These are phyloP conservation scores for Novumbra hubbsi DNA, from an alignment of 2,797 vertebrate species.

Conservation along the genomic window DNA sequence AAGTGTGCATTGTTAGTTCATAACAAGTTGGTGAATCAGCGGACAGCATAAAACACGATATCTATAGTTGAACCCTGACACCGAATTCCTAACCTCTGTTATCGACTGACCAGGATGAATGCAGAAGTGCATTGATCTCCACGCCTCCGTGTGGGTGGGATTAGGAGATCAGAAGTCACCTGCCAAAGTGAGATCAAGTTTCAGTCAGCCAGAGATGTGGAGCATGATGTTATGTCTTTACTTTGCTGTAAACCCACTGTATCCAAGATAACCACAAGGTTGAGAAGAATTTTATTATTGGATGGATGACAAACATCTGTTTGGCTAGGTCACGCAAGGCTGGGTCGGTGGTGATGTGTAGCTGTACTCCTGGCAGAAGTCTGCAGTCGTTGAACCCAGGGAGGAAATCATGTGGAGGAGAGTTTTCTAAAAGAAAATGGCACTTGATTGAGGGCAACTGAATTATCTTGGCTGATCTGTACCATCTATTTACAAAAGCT, in stretches of 20 bases:
- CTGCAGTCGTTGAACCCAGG: neutral
- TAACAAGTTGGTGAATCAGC: neutral
- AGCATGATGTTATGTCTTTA: conserved; percentile 16
- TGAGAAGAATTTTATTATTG: conserved; percentile 30
- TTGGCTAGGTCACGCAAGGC: neutral
- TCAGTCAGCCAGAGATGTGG: conserved; percentile 4
- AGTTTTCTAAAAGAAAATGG: neutral
- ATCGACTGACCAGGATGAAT: neutral
- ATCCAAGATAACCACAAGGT: conserved; percentile 33
- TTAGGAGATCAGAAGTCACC: conserved; percentile 41
- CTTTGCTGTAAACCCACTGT: conserved; percentile 19
- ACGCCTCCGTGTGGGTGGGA: conserved; percentile 35
- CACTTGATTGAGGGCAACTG: neutral
- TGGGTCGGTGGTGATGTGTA: neutral
- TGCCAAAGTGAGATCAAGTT: conserved; percentile 25
- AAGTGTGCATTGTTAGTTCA: neutral
- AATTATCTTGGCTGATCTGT: neutral
- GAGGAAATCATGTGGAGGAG: neutral
- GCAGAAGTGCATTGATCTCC: conserved; percentile 33
- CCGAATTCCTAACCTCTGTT: conserved; percentile 15
- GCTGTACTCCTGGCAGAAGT: neutral
- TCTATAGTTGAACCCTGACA: neutral
- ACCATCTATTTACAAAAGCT: neutral
- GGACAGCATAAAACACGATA: neutral
- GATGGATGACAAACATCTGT: neutral